Evolutionary conservation across 2,797 vertebrate species (phyloP), one percentile per base, ranked within the genome.

Genomic region (Phataginus tricuspis): DNA sequence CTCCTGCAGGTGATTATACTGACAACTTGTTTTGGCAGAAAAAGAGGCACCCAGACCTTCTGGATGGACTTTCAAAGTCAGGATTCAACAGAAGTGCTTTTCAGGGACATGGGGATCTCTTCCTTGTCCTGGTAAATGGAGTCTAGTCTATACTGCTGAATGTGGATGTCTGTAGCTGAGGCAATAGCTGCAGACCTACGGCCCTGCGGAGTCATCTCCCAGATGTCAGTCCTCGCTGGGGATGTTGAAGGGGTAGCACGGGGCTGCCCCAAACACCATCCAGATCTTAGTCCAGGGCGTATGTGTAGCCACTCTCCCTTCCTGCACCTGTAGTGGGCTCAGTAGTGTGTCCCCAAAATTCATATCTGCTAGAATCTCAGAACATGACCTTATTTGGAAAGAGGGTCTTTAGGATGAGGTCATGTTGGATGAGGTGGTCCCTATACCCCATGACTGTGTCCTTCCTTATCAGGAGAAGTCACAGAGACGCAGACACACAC

Each of bases 251-350:
- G 27, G 1, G 1, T 4, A 34, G 66, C 74, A 9, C 31, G 1
- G 21, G 7, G 29, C 53, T 16, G 6, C 69, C 12, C 10, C 6
- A 0, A 25, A 31, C 11, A 0, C 27, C 55, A 2, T 12, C 51
- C 3, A 0, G n/a, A 11, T 7, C 71, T 45, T 1, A 39, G 49
- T 51, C 23, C 10, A 0, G 1, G 72, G 23, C 23, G 0, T 0
- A 2, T 12, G 18, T 3, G 45, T 2, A 16, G 9, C 14, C 4
- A 1, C 8, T 23, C 15, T 6, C 57, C 1, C 14, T 29, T 57
- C 31, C 37, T 59, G 19, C 9, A 1, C 27, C 80, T 27, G 3
- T 4, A 25, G 3, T 15, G 64, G 57, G 23, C 18, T n/a, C 49
- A 23, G 23, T 5, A 42, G 57, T 31, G 13, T 15, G 31, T 19